Conservation (phyloP, 2,113 vertebrate species). For the Dasyurus viverrinus region DNA sequence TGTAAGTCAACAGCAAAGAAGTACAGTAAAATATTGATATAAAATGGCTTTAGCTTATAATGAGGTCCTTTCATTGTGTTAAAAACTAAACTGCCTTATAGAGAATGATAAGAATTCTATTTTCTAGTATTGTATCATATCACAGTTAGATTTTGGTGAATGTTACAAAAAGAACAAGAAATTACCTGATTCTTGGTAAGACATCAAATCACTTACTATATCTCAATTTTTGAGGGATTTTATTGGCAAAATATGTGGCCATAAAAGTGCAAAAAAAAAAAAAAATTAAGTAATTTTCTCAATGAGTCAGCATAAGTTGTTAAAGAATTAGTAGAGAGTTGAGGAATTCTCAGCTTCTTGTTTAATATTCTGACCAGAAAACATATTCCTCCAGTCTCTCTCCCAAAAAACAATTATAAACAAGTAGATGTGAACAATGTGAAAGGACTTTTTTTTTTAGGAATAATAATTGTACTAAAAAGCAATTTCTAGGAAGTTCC, state of each 20-base stretch:
- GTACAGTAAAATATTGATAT: slow-evolving; percentile 35
- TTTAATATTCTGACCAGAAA: background rate
- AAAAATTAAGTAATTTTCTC: slow-evolving; percentile 5
- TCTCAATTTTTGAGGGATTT: background rate
- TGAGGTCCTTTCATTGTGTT: slow-evolving; percentile 20
- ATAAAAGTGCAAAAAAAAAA: background rate
- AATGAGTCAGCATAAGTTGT: slow-evolving; percentile 6
- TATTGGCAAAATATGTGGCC: background rate
- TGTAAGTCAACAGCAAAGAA: slow-evolving; percentile 20
- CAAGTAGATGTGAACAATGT: slow-evolving; percentile 14
- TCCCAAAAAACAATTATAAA: slow-evolving; percentile 13
- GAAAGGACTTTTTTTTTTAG: background rate
- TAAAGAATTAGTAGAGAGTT: background rate
- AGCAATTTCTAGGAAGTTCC: slow-evolving; percentile 7
- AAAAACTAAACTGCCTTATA: slow-evolving; percentile 27
- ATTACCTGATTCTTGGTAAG: background rate
- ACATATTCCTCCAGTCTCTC: background rate
- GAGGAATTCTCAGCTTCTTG: background rate
- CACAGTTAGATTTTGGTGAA: background rate
- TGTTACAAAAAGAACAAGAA: background rate
- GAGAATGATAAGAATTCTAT: slow-evolving; percentile 34
- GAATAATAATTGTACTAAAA: background rate
- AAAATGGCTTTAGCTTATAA: slow-evolving; percentile 21
- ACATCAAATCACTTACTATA: background rate
- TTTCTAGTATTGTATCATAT: background rate